Conservation (phyloP, 2,113 vertebrate genomes). For the Salvator merianae region DNA sequence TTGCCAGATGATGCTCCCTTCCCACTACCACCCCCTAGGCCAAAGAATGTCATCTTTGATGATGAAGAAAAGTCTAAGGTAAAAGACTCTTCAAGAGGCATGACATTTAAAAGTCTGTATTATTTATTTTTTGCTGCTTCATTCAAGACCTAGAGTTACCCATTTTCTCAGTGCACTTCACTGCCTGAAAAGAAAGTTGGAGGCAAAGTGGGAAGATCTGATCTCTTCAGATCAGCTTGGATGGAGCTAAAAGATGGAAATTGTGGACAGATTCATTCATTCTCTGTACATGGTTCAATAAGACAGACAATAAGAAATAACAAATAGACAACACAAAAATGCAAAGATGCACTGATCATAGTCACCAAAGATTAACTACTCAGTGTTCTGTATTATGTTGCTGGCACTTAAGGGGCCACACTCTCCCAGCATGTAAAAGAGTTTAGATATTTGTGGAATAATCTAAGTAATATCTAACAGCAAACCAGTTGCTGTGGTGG, state of each 20-base stretch:
- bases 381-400: background rate
- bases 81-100: slow-evolving; percentile 28
- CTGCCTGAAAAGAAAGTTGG: background rate
- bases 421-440: background rate
- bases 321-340: too few relatives aligned
- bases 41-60: slow-evolving; percentile 91
- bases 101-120: background rate
- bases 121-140: background rate
- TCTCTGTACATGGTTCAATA: too few relatives aligned
- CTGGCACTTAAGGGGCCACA: background rate
- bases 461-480: background rate
- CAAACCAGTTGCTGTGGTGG: too few relatives aligned
- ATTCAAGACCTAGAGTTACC: background rate
- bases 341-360: too few relatives aligned
- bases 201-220: background rate
- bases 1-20: slow-evolving; percentile 85
- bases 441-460: background rate
- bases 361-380: background rate
- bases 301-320: too few relatives aligned
- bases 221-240: background rate
- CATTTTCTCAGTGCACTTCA: background rate
- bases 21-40: slow-evolving; percentile 81
- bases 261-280: too few relatives aligned
- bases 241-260: background rate
- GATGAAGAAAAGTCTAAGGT: slow-evolving; percentile 99